Evolutionary conservation across 2,888 invertebrate genomes (phyloP).

Genomic region (Amphipyra berbera): DNA sequence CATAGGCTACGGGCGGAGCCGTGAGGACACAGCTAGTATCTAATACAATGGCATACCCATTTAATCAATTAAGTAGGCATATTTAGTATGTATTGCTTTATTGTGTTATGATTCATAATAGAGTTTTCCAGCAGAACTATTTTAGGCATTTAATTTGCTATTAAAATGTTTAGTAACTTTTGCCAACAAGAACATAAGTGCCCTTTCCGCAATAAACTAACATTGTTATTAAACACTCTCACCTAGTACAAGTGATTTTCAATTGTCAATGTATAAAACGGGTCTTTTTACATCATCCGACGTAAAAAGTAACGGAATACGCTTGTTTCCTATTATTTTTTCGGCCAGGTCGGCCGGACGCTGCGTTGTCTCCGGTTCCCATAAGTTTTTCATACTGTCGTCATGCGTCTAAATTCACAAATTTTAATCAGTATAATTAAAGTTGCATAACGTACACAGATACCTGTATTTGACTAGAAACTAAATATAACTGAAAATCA

Average conservation of each 20-base stretch:
- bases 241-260: conserved; percentile 24
- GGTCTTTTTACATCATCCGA: background rate
- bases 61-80: too few species aligned
- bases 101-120: background rate
- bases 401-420: too few species aligned
- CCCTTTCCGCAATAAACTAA: conserved; percentile 19
- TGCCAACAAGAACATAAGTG: background rate
- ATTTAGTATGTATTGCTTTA: too few species aligned
- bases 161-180: conserved; percentile 11
- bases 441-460: too few species aligned
- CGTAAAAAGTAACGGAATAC: too few species aligned
- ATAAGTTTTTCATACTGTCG: background rate
- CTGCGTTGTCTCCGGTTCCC: too few species aligned
- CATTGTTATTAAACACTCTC: conserved; percentile 18
- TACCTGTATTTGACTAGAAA: too few species aligned
- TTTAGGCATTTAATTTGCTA: conserved; percentile 10
- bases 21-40: too few species aligned
- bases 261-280: conserved; percentile 19
- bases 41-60: too few species aligned
- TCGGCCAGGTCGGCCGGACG: background rate
- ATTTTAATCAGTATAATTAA: too few species aligned
- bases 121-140: background rate
- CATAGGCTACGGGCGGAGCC: too few species aligned
- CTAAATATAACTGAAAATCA: too few species aligned
- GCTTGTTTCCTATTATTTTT: conserved; percentile 17